Base-by-base conservation (phyloP, 1,140 invertebrate species). In the Paralvinella palmiformis region DNA sequence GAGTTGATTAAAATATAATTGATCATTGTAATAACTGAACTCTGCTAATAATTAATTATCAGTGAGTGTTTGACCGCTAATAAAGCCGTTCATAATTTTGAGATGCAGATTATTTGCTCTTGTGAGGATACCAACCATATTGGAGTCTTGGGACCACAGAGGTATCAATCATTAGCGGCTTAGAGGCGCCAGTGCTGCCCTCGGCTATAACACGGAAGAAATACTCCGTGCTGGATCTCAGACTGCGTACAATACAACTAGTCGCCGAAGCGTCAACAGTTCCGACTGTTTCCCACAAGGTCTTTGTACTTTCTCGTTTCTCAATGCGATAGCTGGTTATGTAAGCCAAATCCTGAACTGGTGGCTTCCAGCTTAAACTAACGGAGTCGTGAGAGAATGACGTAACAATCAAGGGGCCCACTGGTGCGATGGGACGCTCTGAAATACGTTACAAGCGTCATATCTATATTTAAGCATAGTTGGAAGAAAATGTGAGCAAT, bases 321-420 rank as follows among this genome's bases (percentile, higher is more conserved):
- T 99, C 96, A 73, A 99, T 94, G 29, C 96, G 87, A 77, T 97
- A 99, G 29, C 89, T 89, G 1, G 73, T 93, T 70, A 98, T 92
- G 1, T 95, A 91, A 32, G 37, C 48, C n/a, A 31, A 20, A 32
- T 44, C 36, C 17, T 29, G 15, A 31, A 22, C 33, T 29, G 92
- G 91, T 68, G 90, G 86, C 80, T 88, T 89, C 94, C 94, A 97
- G 0, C 88, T 86, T 41, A 98, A 80, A 0, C 90, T 90, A 74
- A 93, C 96, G 1, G 91, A 92, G 76, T 96, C 94, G 2, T 92
- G 92, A n/a, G 92, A 94, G 64, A 96, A 92, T 73, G 96, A 93
- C 31, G 86, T 89, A 0, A 90, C 88, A 69, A 93, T 91, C 57
- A 96, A 76, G 55, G 93, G 93, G 37, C 91, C 92, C 3, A 50